A percentile compares a stretch with the other conserved stretches of the same genome.
Evolutionary conservation across 2,888 invertebrate species (phyloP).

Genomic region (Crematogaster levior): DNA sequence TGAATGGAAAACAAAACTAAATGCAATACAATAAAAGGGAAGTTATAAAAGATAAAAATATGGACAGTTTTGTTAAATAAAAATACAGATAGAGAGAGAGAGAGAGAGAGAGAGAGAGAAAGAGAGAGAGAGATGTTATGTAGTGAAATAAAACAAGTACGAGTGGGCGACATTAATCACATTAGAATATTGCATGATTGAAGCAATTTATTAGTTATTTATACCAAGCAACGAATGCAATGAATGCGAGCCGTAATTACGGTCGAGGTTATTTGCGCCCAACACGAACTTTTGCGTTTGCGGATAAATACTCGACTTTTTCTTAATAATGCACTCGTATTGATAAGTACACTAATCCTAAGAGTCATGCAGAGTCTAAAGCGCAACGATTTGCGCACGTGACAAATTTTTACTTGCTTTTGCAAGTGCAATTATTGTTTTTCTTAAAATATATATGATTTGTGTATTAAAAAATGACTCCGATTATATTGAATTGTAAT

Average conservation of each 20-base stretch:
- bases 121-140: neutral
- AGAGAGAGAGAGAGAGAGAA: neutral
- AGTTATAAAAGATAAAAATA: neutral
- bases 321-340: neutral
- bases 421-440: neutral
- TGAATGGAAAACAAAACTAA: neutral
- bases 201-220: constrained; percentile 26
- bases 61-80: neutral
- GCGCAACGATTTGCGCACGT: neutral
- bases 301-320: constrained; percentile 13
- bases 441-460: neutral
- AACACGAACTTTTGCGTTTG: constrained; percentile 9
- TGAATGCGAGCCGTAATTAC: neutral
- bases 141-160: neutral
- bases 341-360: neutral
- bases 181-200: constrained; percentile 10
- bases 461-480: neutral
- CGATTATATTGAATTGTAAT: neutral
- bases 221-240: neutral
- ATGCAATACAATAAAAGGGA: neutral
- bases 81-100: neutral
- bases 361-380: neutral
- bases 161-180: neutral
- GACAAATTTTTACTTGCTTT: neutral
- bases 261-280: constrained; percentile 1